Base-by-base conservation (phyloP, 2,888 invertebrate species). In the Archips xylosteana region DNA sequence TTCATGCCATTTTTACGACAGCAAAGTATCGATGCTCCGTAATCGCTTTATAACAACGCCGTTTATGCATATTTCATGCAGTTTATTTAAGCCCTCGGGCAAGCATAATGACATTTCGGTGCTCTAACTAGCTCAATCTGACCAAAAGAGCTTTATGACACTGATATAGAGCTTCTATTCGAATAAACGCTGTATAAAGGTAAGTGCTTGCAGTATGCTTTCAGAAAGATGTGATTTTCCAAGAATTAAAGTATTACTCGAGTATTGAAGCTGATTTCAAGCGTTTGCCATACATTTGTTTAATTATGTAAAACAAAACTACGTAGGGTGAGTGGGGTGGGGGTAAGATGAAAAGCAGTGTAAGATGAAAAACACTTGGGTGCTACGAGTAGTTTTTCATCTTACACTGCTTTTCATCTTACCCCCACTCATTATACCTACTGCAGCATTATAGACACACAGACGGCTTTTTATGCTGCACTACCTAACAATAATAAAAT, bases 41-140 rank as follows among this genome's bases (percentile, higher is more conserved):
- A 87, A 88, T 85, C 84, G 83, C 81, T 83, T 85, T 85, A 84
- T 85, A 87, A 88, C 83, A 82, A 83, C 84, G 74, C 83, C 78
- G 79, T 82, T 83, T 78, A 80, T 78, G 78, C 78, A 80, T 78
- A 78, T 78, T 77, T 80, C 79, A 80, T 79, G 77, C 80, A 81
- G 78, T 81, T 80, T 80, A 81, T 76, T 81, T 79, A 79, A 76
- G 71, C 72, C 78, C 78, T 71, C 75, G 60, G 15, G 6, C 47
- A 12, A 57, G 45, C 32, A 47, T 8, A 66, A 76, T 68, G 60
- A 65, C 60, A 59, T 66, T 63, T 70, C n/a, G 2, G 39, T 69
- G 66, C 45, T 69, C 61, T 54, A 64, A 57, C 63, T 62, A 39
- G 15, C 42, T 12, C 32, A 15, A 39, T n/a, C 12, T 4, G 13